Evolutionary conservation across 2,113 vertebrate species (phyloP), one percentile per base, ranked within the genome.

Genomic region (Rhadina sibilatrix): DNA sequence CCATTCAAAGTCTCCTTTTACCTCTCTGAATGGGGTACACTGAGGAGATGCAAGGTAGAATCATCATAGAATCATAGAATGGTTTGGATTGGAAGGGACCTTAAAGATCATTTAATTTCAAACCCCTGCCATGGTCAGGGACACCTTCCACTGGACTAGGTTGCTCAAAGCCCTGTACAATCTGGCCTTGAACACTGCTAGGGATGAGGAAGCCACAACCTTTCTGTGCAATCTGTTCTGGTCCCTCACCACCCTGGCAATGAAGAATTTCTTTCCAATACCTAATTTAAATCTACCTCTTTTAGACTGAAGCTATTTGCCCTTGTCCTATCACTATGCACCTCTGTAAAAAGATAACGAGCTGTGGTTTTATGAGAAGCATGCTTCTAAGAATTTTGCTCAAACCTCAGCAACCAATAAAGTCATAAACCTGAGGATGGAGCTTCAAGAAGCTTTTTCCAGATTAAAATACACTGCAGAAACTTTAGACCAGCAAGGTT

Each of bases 291-390:
- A 61, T 31, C 33, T 35, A 47, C 17, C 11, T 61, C 40, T 35
- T 76, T 49, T 30, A 54, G 25, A 28, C 0, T 76, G 70, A 69
- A 54, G 10, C 3, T 5, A 27, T 61, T 61, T 69, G 9, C 14
- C 27, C 40, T 76, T 37, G 12, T 35, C 15, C 11, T 42, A 16
- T 42, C 35, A 23, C 35, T 49, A 42, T 4, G 42, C 21, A 42
- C 9, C 8, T 21, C 61, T 76, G 25, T 31, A 31, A 76, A 61
- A 54, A 61, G 13, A 49, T 14, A 68, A 30, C 0, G 0, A 38
- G 54, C 20, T 1, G 3, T 75, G 33, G 0, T 0, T 17, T 57
- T n/a, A 23, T 1, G 19, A 69, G 23, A 85, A 89, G 21, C 46
- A 33, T 1, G 0, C 9, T 84, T 77, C 20, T 40, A 59, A 92